Evolutionary conservation across 2,888 invertebrate species (phyloP).

Genomic region (Archips crataeganus): DNA sequence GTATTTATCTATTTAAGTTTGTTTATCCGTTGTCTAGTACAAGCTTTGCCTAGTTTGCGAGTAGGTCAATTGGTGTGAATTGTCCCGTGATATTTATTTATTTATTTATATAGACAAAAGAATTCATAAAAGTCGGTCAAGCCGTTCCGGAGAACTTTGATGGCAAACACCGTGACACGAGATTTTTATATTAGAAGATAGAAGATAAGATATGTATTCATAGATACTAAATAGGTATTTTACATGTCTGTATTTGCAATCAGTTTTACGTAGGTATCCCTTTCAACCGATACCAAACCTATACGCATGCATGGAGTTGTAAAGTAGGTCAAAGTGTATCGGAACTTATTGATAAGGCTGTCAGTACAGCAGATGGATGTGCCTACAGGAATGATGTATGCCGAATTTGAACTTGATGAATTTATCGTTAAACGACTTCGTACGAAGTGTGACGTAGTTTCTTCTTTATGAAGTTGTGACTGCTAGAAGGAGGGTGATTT

Average conservation of each 20-base stretch:
- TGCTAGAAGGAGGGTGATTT: neutral
- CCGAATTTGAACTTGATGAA: neutral
- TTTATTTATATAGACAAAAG: no score
- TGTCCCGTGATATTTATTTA: no score
- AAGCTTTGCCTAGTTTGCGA: no score
- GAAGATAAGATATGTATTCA: no score
- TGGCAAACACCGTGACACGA: no score
- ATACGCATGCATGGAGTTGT: conserved; percentile 4
- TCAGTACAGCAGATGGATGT: conserved; percentile 9
- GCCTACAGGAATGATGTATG: neutral
- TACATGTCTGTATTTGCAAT: neutral
- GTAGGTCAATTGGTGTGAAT: no score
- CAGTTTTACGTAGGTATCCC: neutral
- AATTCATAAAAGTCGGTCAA: no score
- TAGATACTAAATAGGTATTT: no score
- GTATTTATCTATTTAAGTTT: no score
- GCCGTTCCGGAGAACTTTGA: no score
- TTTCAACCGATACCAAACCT: neutral
- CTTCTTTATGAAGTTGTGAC: neutral
- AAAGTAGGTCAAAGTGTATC: conserved; percentile 12
- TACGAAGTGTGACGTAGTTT: neutral
- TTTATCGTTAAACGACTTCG: neutral
- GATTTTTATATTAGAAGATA: no score
- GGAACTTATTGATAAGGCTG: conserved; percentile 16
- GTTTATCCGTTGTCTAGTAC: no score